Conservation (phyloP, 2,888 invertebrate species). For the Minunthozetes semirufus region DNA sequence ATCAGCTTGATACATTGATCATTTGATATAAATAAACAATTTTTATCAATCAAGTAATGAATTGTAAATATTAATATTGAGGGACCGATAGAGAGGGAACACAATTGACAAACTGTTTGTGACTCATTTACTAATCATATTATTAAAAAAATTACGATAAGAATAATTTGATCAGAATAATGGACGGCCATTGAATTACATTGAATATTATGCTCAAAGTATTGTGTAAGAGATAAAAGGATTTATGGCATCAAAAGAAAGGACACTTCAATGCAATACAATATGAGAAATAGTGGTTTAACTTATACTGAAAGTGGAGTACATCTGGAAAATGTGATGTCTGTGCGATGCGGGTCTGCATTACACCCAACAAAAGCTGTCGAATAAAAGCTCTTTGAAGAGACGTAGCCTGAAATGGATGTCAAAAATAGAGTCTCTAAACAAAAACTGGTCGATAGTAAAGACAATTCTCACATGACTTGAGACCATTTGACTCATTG, state of each 20-base stretch:
- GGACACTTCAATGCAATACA: constrained; percentile 22
- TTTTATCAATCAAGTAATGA: too few relatives aligned
- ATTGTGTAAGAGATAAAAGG: constrained; percentile 22
- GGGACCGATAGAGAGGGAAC: too few relatives aligned
- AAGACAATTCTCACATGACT: background rate
- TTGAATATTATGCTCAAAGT: background rate
- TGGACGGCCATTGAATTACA: background rate
- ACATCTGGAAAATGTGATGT: constrained; percentile 19
- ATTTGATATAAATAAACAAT: too few relatives aligned
- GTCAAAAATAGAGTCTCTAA: background rate
- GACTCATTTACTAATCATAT: too few relatives aligned
- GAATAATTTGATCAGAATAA: background rate
- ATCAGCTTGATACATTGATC: too few relatives aligned
- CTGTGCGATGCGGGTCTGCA: background rate
- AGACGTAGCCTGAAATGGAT: background rate
- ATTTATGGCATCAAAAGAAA: constrained; percentile 19
- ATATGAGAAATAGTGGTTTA: background rate
- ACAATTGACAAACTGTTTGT: too few relatives aligned
- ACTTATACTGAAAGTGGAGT: background rate
- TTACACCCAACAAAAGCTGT: constrained; percentile 7
- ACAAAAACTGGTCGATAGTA: constrained; percentile 16
- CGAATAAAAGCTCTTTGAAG: background rate
- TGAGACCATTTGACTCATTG: background rate
- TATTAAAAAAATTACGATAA: background rate
- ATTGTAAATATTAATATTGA: too few relatives aligned